Evolutionary conservation across 2,113 vertebrate species (phyloP), one percentile per base, ranked within the genome.

Genomic region (Oreotrochilus melanogaster): DNA sequence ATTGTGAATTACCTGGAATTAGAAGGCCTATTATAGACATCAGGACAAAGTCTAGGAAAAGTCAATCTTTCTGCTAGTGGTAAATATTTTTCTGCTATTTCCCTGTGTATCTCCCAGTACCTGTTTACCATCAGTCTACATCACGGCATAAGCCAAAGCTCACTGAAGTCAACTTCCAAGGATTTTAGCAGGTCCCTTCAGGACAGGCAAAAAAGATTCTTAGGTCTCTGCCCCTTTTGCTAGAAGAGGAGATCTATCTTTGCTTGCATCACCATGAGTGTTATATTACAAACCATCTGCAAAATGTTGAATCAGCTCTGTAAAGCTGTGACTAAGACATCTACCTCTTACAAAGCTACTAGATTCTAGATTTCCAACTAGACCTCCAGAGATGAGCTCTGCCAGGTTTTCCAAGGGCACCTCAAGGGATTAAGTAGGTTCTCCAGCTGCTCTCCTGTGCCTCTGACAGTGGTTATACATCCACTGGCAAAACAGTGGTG

Each of bases 311-410:
- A 78, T 56, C 81, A 95, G 94, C 93, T 96, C 75, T 67, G 37
- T 43, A 81, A 97, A 97, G 96, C 94, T 97, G 95, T 93, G 89
- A 96, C 86, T 87, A 92, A 94, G 62, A 94, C 86, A 89, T 92
- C 97, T 98, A 98, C 98, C 98, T 98, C 98, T 95, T 70, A 23
- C 3, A 67, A 64, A 58, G 80, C 86, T 96, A 84, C 88, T 94
- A 37, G 80, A 88, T 71, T 93, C 15, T 14, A 79, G 74, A 76
- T 95, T 72, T 82, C 73, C 92, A 22, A 48, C 80, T 74, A n/a
- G 18, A 69, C 35, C 31, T 79, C 31, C 30, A 67, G 16, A 88
- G n/a, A 51, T 72, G 28, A 79, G 42, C 30, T 93, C 82, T 83
- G 71, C 45, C 78, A 76, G 18, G 27, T 69, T 64, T 86, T 53